phyloP scores from a whole-genome alignment of 2,113 vertebrate genomes.

The Tor tambroides region DNA sequence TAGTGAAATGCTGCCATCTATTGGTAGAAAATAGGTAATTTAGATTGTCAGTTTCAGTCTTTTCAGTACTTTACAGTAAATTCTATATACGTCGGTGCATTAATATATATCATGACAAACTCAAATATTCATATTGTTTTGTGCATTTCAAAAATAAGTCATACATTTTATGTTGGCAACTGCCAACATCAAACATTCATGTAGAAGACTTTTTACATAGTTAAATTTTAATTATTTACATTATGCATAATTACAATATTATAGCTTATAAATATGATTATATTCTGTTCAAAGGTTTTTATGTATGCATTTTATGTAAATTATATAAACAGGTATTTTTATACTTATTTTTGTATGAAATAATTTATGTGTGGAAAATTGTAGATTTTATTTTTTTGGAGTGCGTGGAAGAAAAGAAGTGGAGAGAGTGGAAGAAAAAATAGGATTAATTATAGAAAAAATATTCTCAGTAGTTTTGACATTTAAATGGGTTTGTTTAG shows the following conservation, averaged over 20 bases:
- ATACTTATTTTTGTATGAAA: background rate
- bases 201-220: background rate
- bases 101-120: background rate
- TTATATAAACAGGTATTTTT: background rate
- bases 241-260: background rate
- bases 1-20: constrained; percentile 44
- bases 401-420: background rate
- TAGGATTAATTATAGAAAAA: background rate
- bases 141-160: background rate
- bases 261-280: too few species aligned
- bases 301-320: background rate
- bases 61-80: too few species aligned
- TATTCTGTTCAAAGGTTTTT: background rate
- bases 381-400: too few species aligned
- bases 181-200: background rate
- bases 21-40: background rate
- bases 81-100: background rate
- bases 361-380: background rate
- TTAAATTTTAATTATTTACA: background rate
- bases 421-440: background rate
- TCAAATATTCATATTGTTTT: background rate
- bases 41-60: background rate
- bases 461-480: background rate
- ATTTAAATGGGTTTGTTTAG: background rate
- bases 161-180: background rate